Evolutionary conservation across 2,888 invertebrate genomes (phyloP).

Genomic region (Philaethria dido): DNA sequence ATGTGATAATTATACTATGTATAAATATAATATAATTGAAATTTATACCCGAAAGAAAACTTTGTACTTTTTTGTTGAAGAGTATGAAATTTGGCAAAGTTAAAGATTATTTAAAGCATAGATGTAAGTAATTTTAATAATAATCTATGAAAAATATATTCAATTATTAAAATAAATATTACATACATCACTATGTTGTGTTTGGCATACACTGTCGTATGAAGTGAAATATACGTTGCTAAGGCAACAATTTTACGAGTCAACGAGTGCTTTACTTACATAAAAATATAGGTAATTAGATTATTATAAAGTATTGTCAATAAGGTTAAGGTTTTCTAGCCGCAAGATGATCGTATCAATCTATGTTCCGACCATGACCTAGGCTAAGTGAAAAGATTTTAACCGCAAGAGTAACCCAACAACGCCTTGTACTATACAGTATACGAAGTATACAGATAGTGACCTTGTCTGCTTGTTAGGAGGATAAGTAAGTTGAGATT

Average conservation of each 20-base stretch:
- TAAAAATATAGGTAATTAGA: not conserved
- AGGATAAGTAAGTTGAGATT: not conserved
- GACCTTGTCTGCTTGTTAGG: slow-evolving; percentile 1
- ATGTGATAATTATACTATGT: too few species aligned
- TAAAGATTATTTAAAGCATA: too few species aligned
- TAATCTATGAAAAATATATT: not conserved
- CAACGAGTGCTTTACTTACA: too few species aligned
- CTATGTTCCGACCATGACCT: slow-evolving; percentile 12
- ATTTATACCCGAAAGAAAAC: too few species aligned
- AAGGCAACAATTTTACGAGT: too few species aligned
- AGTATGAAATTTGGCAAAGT: not conserved
- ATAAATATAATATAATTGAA: too few species aligned
- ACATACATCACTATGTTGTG: too few species aligned
- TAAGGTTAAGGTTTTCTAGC: slow-evolving; percentile 19
- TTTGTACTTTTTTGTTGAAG: too few species aligned
- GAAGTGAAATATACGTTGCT: too few species aligned
- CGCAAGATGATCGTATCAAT: slow-evolving; percentile 16
- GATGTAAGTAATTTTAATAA: too few species aligned
- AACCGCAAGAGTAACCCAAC: slow-evolving; percentile 11
- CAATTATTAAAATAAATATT: not conserved
- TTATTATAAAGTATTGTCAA: slow-evolving; percentile 2
- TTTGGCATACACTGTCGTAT: not conserved
- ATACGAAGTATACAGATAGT: not conserved
- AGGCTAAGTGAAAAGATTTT: slow-evolving; percentile 3
- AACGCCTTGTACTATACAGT: not conserved